Conservation (phyloP, 2,113 vertebrate species). For the Anser cygnoides region DNA sequence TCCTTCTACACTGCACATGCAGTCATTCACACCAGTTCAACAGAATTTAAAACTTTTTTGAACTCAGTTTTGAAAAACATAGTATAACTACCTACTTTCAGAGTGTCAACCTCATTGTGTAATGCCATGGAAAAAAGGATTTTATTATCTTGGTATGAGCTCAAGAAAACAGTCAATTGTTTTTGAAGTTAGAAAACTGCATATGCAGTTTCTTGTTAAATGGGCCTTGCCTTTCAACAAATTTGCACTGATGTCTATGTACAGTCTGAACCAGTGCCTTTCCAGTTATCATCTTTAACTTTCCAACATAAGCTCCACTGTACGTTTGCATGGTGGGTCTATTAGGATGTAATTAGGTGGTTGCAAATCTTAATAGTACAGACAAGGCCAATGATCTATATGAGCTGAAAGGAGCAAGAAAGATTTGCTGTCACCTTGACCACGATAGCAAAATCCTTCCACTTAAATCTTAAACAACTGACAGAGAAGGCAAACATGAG, state of each 20-base stretch:
- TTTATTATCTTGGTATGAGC: neutral
- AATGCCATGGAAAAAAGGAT: neutral
- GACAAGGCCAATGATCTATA: neutral
- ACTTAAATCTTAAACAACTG: neutral
- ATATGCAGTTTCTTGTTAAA: neutral
- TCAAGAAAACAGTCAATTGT: neutral
- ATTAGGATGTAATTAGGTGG: neutral
- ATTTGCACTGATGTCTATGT: neutral
- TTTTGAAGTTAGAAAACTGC: neutral
- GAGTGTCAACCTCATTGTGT: neutral
- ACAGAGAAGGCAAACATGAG: neutral
- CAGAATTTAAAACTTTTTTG: neutral
- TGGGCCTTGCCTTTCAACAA: neutral
- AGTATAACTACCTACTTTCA: neutral
- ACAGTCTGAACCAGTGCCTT: neutral
- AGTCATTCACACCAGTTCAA: neutral
- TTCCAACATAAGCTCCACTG: neutral
- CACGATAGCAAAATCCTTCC: neutral
- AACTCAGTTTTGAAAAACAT: neutral
- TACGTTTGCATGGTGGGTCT: neutral
- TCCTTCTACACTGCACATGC: neutral
- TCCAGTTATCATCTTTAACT: neutral
- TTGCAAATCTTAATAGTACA: neutral
- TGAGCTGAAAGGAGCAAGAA: neutral
- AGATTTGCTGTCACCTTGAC: conserved; percentile 34